phyloP scores from a whole-genome alignment of 2,797 vertebrate species.

The Coregonus suidteri region DNA sequence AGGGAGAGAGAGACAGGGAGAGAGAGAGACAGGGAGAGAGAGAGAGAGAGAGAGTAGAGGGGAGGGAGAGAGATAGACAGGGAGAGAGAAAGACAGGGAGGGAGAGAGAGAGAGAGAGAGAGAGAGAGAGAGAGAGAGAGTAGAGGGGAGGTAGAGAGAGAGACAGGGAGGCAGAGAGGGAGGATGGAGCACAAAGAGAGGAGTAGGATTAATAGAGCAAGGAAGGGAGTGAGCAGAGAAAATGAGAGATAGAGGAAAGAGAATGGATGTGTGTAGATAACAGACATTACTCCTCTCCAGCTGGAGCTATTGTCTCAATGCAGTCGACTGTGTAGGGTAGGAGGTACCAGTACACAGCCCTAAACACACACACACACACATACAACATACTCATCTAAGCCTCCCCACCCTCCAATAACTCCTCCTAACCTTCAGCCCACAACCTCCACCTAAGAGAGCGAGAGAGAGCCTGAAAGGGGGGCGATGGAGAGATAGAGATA shows the following conservation, averaged over 20 bases:
- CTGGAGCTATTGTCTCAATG: constrained; percentile 53
- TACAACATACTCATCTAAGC: background rate
- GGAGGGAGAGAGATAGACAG: too few relatives aligned
- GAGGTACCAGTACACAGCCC: too few relatives aligned
- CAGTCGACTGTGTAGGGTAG: constrained; percentile 40
- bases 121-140: too few relatives aligned
- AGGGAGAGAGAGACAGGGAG: background rate
- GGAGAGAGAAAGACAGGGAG: too few relatives aligned
- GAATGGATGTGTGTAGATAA: constrained; percentile 46
- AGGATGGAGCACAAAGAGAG: too few relatives aligned
- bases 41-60: too few relatives aligned
- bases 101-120: background rate
- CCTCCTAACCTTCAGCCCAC: too few relatives aligned
- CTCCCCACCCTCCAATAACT: background rate
- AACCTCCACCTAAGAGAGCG: too few relatives aligned
- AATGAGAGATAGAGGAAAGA: constrained; percentile 20
- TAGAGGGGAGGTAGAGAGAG: too few relatives aligned
- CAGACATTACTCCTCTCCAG: constrained; percentile 11
- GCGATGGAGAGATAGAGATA: too few relatives aligned
- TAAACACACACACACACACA: constrained; percentile 11
- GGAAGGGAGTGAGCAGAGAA: background rate
- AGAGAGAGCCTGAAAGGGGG: too few relatives aligned
- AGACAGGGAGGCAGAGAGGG: too few relatives aligned
- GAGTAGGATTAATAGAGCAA: background rate
- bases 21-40: background rate